Evolutionary conservation across 2,888 invertebrate genomes (phyloP).

Genomic region (Cabera pusaria): DNA sequence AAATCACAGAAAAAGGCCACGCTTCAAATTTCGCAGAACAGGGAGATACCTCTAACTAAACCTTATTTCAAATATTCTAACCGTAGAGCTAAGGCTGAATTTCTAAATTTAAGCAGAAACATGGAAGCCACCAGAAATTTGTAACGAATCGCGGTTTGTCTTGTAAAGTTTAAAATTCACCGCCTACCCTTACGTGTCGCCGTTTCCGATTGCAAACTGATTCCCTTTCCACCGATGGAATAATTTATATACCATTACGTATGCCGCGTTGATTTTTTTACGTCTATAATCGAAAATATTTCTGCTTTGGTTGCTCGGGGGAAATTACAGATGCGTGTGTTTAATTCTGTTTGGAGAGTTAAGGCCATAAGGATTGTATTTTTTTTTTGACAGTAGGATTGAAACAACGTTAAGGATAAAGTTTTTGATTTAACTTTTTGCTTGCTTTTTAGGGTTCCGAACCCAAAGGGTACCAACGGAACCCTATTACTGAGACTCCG

Average conservation of each 20-base stretch:
- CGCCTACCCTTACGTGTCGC: constrained; percentile 7
- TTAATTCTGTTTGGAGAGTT: constrained; percentile 13
- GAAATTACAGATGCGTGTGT: constrained; percentile 20
- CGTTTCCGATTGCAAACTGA: constrained; percentile 15
- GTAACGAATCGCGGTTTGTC: constrained; percentile 7
- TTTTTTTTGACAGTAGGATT: too few species aligned
- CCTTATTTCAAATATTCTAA: too few species aligned
- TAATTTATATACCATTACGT: constrained; percentile 28
- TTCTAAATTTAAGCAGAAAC: too few species aligned
- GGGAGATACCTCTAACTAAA: too few species aligned
- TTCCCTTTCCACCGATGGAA: constrained; percentile 20
- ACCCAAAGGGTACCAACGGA: too few species aligned
- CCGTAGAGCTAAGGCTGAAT: too few species aligned
- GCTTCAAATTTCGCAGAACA: too few species aligned
- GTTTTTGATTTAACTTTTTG: too few species aligned
- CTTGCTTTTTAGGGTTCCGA: too few species aligned
- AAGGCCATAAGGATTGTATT: not conserved
- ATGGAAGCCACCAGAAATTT: constrained; percentile 6
- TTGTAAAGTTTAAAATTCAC: constrained; percentile 16
- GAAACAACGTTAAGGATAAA: too few species aligned
- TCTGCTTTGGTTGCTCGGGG: constrained; percentile 12
- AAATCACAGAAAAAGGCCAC: too few species aligned
- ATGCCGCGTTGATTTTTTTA: constrained; percentile 21
- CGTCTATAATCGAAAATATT: constrained; percentile 22
- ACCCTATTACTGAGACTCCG: too few species aligned